phyloP scores from a whole-genome alignment of 1,140 invertebrate species.

The Rhysida immarginata region DNA sequence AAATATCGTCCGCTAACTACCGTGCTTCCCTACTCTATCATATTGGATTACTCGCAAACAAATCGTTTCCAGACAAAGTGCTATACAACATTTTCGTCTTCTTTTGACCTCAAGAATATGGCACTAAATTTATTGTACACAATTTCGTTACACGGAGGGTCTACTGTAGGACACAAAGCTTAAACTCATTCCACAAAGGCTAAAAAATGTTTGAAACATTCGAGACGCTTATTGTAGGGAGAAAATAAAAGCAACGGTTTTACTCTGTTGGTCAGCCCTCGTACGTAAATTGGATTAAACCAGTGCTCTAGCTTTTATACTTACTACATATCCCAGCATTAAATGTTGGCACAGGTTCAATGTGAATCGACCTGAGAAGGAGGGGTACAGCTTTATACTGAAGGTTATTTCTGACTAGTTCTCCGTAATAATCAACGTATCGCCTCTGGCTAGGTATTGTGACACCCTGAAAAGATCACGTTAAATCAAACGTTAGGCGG shows the following conservation, averaged over 20 bases:
- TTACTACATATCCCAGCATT: constrained; percentile 48
- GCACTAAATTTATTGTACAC: no score
- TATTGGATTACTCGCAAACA: no score
- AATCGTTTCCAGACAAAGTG: no score
- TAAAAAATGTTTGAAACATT: neutral
- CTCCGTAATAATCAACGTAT: constrained; percentile 91
- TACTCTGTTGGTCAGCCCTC: no score
- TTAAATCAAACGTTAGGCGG: no score
- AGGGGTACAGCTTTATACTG: constrained; percentile 49
- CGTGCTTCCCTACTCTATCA: no score
- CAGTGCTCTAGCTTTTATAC: neutral
- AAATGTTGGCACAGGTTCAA: constrained; percentile 54
- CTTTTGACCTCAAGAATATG: no score
- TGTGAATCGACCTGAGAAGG: constrained; percentile 51
- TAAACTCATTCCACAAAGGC: neutral
- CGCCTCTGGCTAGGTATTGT: constrained; percentile 95
- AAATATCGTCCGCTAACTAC: no score
- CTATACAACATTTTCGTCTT: no score
- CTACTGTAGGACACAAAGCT: no score
- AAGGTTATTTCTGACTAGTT: constrained; percentile 45
- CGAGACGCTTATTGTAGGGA: neutral
- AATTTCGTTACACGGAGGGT: no score
- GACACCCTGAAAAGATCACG: constrained; percentile 62
- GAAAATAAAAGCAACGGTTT: neutral
- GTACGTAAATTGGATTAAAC: no score